phyloP scores from a whole-genome alignment of 2,797 vertebrate species.

The Oreochromis grahami region DNA sequence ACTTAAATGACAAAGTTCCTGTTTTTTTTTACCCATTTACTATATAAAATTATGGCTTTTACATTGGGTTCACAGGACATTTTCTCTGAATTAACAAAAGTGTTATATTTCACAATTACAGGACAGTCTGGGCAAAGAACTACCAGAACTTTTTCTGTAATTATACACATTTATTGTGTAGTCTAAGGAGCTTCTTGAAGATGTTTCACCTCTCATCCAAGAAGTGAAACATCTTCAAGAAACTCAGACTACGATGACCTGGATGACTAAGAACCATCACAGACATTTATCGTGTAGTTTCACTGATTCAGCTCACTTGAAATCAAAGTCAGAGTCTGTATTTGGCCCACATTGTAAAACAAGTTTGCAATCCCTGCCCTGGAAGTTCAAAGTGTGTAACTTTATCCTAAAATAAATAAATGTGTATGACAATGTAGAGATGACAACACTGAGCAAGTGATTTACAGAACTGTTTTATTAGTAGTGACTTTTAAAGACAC shows the following conservation, averaged over 20 bases:
- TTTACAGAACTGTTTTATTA: background rate
- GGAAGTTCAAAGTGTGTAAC: accelerated
- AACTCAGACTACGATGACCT: accelerated
- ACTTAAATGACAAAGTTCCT: background rate
- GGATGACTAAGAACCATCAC: background rate
- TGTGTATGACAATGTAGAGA: background rate
- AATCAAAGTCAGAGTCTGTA: accelerated
- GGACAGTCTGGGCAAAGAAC: background rate
- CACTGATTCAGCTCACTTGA: background rate
- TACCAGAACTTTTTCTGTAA: background rate
- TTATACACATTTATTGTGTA: background rate
- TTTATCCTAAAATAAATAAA: background rate
- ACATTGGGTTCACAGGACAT: accelerated
- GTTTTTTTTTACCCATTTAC: accelerated
- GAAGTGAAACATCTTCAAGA: background rate
- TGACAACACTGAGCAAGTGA: accelerated
- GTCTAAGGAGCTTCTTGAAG: background rate
- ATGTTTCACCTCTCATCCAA: background rate
- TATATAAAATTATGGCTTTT: background rate
- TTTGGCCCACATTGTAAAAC: background rate
- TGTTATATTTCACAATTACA: background rate
- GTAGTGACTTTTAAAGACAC: background rate
- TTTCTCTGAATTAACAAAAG: background rate
- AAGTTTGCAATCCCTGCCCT: accelerated
- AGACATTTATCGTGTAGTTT: background rate